phyloP scores from a whole-genome alignment of 2,888 invertebrate genomes.

The Vanessa cardui region DNA sequence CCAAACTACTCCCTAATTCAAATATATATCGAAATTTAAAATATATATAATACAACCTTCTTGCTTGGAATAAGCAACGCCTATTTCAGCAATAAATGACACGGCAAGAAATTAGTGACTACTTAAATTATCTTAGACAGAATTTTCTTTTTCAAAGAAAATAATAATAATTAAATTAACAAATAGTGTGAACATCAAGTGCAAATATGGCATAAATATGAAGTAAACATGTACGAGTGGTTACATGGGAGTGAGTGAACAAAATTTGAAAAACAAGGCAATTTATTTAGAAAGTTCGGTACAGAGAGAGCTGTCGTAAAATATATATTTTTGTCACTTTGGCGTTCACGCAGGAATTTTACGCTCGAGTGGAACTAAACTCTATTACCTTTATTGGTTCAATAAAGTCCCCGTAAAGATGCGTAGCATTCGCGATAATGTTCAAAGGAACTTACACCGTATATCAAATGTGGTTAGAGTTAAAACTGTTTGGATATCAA shows the following conservation, averaged over 20 bases:
- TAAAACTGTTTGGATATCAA: constrained; percentile 16
- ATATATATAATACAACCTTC: no score
- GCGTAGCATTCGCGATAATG: constrained; percentile 8
- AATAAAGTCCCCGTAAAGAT: constrained; percentile 26
- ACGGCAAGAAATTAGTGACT: no score
- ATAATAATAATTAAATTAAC: no score
- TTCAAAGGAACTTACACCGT: constrained; percentile 14
- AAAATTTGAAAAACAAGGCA: neutral
- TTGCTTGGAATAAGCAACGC: no score
- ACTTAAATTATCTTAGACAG: no score
- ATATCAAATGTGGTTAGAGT: constrained; percentile 7
- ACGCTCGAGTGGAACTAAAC: constrained; percentile 19
- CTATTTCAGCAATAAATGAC: no score
- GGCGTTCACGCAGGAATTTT: constrained; percentile 21
- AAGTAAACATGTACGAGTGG: neutral
- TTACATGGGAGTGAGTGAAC: neutral
- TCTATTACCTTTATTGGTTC: constrained; percentile 28
- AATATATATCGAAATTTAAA: no score
- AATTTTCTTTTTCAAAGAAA: no score
- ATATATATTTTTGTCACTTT: constrained; percentile 13
- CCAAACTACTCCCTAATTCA: no score
- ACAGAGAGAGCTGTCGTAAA: constrained; percentile 1
- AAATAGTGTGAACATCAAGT: no score
- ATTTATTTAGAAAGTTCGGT: constrained; percentile 10
- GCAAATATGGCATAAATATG: no score